phyloP scores from a whole-genome alignment of 64 coral and sea anemone genomes.

The Acropora tenuis region DNA sequence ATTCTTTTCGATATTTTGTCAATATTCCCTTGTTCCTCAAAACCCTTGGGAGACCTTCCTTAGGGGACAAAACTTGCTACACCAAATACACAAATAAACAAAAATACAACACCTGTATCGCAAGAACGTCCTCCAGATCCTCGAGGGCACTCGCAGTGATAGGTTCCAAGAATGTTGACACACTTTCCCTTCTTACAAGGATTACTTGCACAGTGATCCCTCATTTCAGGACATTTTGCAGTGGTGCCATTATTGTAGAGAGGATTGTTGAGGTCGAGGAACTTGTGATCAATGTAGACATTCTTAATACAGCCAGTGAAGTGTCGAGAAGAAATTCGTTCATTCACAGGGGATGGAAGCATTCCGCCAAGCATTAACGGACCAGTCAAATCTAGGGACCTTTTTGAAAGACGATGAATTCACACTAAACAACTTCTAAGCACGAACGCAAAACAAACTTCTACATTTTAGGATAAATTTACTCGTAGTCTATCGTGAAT shows the following conservation, averaged over 20 bases:
- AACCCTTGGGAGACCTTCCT: too few relatives aligned
- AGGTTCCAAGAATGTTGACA: constrained; percentile 49
- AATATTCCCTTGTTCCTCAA: too few relatives aligned
- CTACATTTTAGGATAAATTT: too few relatives aligned
- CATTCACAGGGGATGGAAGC: constrained; percentile 13
- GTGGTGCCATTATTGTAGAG: constrained; percentile 64
- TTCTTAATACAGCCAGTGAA: constrained; percentile 89
- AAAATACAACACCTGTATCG: constrained; percentile 65
- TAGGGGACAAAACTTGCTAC: too few relatives aligned
- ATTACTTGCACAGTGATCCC: constrained; percentile 56
- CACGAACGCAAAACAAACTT: too few relatives aligned
- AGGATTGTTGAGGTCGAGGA: constrained; percentile 76
- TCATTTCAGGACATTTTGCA: constrained; percentile 63
- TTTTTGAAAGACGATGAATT: neutral
- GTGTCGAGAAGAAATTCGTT: constrained; percentile 55
- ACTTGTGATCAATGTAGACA: constrained; percentile 75
- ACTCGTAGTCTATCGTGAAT: too few relatives aligned
- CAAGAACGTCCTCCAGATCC: constrained; percentile 82
- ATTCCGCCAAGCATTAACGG: constrained; percentile 87
- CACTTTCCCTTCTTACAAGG: constrained; percentile 82
- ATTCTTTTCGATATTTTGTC: too few relatives aligned
- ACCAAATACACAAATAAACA: neutral
- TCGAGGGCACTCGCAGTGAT: constrained; percentile 61
- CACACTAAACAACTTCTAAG: too few relatives aligned
- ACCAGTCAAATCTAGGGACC: constrained; percentile 85